Percentiles rank a stretch among this genome's conserved stretches.
phyloP scores from a whole-genome alignment of 2,797 vertebrate species.

The Oreochromis grahami region DNA sequence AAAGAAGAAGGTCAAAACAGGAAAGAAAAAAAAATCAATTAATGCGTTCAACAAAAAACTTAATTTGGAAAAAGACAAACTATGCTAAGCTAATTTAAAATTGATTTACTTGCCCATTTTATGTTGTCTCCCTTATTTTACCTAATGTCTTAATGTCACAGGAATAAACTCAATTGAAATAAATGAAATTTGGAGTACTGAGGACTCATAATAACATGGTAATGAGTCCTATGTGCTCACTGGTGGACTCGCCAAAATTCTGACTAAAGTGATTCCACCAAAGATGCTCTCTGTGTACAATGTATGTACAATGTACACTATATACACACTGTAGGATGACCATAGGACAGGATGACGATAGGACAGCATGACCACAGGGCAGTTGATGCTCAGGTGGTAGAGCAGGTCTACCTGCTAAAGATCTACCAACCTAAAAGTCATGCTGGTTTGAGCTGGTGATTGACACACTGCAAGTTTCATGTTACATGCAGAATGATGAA shows the following conservation, averaged over 20 bases:
- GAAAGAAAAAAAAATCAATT: background rate
- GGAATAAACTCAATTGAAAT: background rate
- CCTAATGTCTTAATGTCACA: background rate
- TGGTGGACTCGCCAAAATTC: background rate
- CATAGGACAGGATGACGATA: background rate
- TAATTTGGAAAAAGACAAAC: background rate
- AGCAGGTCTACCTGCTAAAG: background rate
- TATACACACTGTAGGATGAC: background rate
- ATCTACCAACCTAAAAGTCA: background rate
- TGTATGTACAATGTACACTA: background rate
- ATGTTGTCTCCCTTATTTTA: background rate
- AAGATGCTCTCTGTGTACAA: background rate
- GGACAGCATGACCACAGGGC: background rate
- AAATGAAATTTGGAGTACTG: background rate
- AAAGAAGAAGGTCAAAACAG: background rate
- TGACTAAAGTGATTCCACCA: background rate
- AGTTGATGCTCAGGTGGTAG: background rate
- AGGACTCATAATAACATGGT: background rate
- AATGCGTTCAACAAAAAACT: fast-evolving
- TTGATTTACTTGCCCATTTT: background rate
- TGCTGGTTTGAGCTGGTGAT: background rate
- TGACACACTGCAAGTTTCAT: fast-evolving
- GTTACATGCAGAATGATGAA: background rate
- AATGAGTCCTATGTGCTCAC: background rate
- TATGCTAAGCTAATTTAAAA: background rate